These are phyloP conservation scores for Papilio elwesi DNA, from an alignment of 2,888 invertebrate species.

Conservation along the genomic window DNA sequence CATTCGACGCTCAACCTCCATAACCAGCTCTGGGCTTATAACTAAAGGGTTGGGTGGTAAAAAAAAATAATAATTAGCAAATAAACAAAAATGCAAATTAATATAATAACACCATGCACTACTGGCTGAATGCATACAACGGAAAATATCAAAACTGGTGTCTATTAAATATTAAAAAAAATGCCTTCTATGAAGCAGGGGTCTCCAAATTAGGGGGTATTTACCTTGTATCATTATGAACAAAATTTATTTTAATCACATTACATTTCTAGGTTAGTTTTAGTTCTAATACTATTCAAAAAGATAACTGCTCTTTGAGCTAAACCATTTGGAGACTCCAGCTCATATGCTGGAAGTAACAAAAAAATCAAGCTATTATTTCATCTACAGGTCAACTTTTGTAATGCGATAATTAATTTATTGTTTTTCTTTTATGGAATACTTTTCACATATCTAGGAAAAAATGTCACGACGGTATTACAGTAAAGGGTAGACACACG, in stretches of 20 bases:
- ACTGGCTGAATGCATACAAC: slow-evolving; percentile 42
- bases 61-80: slow-evolving; percentile 53
- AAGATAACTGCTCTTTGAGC: not conserved
- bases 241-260: too few species aligned
- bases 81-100: slow-evolving; percentile 48
- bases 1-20: slow-evolving; percentile 95
- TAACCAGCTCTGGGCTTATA: slow-evolving; percentile 94
- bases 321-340: slow-evolving; percentile 6
- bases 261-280: too few species aligned
- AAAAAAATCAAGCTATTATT: slow-evolving; percentile 16
- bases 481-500: too few species aligned
- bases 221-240: too few species aligned
- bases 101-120: slow-evolving; percentile 50
- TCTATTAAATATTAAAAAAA: slow-evolving; percentile 34
- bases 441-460: not conserved
- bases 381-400: slow-evolving; percentile 9
- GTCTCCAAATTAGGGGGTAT: not conserved
- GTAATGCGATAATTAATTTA: not conserved
- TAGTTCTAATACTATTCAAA: too few species aligned
- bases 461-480: too few species aligned
- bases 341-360: not conserved
- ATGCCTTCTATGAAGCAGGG: not conserved
- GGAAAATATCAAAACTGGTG: slow-evolving; percentile 26
- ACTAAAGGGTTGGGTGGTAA: slow-evolving; percentile 81
- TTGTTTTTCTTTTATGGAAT: not conserved